Evolutionary conservation across 2,113 vertebrate species (phyloP).

Genomic region (Pleuronectes platessa): DNA sequence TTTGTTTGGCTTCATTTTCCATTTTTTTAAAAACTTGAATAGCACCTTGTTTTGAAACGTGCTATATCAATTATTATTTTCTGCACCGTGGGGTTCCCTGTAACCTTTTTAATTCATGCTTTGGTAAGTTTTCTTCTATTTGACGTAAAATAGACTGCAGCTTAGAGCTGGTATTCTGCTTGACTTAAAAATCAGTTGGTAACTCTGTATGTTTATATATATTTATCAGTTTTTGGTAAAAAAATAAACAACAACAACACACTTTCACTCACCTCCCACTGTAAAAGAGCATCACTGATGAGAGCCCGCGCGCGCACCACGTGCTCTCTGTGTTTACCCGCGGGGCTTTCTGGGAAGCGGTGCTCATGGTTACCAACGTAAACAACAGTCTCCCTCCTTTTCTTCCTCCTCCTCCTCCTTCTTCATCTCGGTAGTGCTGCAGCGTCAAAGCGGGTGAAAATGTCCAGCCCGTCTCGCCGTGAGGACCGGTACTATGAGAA

Average conservation of each 20-base stretch:
- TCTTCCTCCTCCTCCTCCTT: background rate
- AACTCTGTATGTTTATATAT: too few species aligned
- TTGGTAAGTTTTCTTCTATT: background rate
- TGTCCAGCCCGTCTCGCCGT: constrained; percentile 45
- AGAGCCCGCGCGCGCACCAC: constrained; percentile 35
- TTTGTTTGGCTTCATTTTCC: too few species aligned
- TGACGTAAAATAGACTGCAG: background rate
- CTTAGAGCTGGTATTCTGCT: background rate
- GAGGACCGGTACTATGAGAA: constrained; percentile 74
- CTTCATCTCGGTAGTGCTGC: background rate
- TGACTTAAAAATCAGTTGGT: too few species aligned
- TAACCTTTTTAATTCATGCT: too few species aligned
- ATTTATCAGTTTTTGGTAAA: too few species aligned
- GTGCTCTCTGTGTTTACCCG: constrained; percentile 70
- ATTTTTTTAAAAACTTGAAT: too few species aligned
- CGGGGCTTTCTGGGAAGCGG: constrained; percentile 75
- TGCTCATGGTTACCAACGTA: constrained; percentile 79
- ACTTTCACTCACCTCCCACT: background rate
- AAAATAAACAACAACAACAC: too few species aligned
- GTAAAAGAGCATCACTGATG: background rate
- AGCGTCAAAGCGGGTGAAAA: constrained; percentile 24
- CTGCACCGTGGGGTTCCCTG: too few species aligned
- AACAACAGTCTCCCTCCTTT: constrained; percentile 55
- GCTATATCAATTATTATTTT: background rate
- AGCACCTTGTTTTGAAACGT: too few species aligned